Percentiles rank a stretch among this genome's conserved stretches.
These are phyloP conservation scores for Acanthacorydalis orientalis DNA, from an alignment of 2,888 invertebrate species.

Conservation along the genomic window DNA sequence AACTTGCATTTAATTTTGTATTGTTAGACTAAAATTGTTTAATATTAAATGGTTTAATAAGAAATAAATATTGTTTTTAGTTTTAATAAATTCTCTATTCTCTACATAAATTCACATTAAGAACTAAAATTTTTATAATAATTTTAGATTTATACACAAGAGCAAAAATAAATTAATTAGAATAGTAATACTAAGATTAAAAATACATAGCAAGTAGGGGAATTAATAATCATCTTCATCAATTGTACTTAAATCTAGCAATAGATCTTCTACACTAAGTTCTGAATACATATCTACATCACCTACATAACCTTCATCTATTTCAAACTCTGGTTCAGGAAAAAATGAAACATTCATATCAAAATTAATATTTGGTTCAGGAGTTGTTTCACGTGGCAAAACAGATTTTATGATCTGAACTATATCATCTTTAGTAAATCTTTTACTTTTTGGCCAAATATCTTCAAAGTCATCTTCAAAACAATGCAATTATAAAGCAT, in stretches of 20 bases:
- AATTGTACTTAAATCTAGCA: conserved; percentile 1
- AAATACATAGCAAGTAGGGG: neutral
- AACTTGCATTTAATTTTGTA: no score
- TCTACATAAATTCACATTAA: no score
- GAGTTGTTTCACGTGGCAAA: neutral
- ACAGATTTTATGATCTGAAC: neutral
- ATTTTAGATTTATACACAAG: no score
- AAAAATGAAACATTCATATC: neutral
- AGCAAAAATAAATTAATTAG: no score
- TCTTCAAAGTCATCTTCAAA: no score
- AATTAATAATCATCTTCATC: neutral
- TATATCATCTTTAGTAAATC: neutral
- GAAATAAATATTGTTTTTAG: no score
- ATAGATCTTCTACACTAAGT: conserved; percentile 6
- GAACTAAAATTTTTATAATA: no score
- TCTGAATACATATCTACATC: conserved; percentile 7
- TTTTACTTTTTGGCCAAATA: neutral
- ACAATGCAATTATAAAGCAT: no score
- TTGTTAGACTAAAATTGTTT: no score
- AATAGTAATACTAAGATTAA: no score
- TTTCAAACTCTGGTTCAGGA: neutral
- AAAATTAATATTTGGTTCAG: neutral
- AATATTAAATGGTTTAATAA: no score
- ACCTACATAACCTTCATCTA: conserved; percentile 8
- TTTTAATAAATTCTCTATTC: no score